Evolutionary conservation across 2,113 vertebrate genomes (phyloP).

Genomic region (Erinaceus europaeus): DNA sequence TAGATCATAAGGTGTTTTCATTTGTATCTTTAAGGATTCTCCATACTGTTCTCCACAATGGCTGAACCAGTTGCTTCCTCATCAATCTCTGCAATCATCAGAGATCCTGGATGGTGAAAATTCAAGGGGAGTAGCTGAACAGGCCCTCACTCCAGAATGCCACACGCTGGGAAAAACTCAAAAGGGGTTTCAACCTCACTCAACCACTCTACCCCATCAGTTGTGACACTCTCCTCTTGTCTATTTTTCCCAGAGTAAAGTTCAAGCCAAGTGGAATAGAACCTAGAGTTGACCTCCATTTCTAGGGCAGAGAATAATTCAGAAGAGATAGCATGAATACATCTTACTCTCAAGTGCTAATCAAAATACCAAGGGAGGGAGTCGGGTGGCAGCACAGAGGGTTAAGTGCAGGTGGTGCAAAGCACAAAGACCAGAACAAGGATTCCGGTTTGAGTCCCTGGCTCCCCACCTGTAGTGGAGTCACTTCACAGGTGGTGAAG

Average conservation of each 20-base stretch:
- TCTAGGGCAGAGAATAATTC: conserved; percentile 88
- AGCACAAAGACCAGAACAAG: too few species aligned
- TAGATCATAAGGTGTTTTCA: too few species aligned
- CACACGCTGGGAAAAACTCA: neutral
- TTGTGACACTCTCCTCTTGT: accelerated
- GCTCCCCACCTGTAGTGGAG: too few species aligned
- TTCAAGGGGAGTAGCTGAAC: neutral
- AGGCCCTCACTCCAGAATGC: neutral
- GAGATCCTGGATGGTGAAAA: neutral
- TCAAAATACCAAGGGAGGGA: conserved; percentile 94
- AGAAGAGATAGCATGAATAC: conserved; percentile 85
- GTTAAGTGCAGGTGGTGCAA: too few species aligned
- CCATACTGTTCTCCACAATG: too few species aligned
- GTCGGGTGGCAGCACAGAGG: too few species aligned
- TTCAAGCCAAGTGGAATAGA: conserved; percentile 61
- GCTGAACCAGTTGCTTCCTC: too few species aligned
- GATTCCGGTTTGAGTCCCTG: too few species aligned
- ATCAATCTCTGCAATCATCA: neutral
- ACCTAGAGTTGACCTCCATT: conserved; percentile 74
- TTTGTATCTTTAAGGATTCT: too few species aligned
- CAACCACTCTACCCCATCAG: accelerated
- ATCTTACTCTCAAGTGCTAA: conserved; percentile 89
- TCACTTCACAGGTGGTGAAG: too few species aligned
- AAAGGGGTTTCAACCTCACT: neutral
- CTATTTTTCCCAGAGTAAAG: neutral